These are phyloP conservation scores for Hermetia illucens DNA, from an alignment of 1,140 invertebrate species.

Conservation along the genomic window DNA sequence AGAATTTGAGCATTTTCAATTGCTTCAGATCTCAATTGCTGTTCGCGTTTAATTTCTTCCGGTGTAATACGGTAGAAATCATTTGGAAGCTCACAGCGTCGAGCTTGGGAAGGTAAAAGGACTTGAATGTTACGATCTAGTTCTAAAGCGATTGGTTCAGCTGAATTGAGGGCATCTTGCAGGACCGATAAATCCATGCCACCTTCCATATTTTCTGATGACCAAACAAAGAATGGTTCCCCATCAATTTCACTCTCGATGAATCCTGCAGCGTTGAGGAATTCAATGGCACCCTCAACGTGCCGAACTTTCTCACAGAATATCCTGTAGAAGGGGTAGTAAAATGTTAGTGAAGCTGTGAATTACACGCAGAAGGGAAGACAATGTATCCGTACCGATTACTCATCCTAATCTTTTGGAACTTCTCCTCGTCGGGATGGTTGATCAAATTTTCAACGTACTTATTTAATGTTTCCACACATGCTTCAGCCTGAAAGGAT, in stretches of 20 bases:
- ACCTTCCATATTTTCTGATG: constrained; percentile 14
- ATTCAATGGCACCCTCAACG: constrained; percentile 66
- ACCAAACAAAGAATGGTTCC: constrained; percentile 22
- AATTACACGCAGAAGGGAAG: background rate
- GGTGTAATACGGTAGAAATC: constrained; percentile 67
- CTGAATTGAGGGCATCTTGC: constrained; percentile 57
- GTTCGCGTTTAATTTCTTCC: constrained; percentile 75
- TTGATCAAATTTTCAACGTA: constrained; percentile 84
- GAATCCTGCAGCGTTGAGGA: constrained; percentile 76
- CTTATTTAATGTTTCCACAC: constrained; percentile 74
- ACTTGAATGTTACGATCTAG: constrained; percentile 75
- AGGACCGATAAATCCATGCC: constrained; percentile 39
- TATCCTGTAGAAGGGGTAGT: constrained; percentile 20
- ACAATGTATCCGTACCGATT: constrained; percentile 39
- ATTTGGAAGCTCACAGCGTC: constrained; percentile 54
- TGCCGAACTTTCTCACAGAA: constrained; percentile 62
- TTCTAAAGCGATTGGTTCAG: constrained; percentile 68
- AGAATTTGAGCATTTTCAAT: constrained; percentile 69
- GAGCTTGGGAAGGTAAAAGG: constrained; percentile 58
- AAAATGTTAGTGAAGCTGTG: constrained; percentile 17
- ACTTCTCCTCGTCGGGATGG: constrained; percentile 78
- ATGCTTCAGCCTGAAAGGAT: constrained; percentile 48
- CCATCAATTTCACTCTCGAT: constrained; percentile 36
- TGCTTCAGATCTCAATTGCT: constrained; percentile 57
- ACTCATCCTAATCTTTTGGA: constrained; percentile 71